phyloP scores from a whole-genome alignment of 1,140 invertebrate species.

The Cherax quadricarinatus region DNA sequence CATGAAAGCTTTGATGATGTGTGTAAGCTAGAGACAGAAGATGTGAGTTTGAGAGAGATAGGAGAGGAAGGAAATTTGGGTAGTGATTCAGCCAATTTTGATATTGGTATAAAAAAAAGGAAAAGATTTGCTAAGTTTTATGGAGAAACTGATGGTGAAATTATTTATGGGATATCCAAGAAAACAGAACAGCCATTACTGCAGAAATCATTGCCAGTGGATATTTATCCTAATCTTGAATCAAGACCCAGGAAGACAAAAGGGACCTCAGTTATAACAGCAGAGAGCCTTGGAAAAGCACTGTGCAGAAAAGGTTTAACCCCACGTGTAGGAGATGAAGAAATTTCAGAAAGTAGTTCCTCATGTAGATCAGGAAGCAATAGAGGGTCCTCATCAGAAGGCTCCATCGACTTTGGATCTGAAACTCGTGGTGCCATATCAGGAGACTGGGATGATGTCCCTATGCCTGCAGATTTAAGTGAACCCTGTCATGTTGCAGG shows the following conservation, averaged over 20 bases:
- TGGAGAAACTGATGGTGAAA: constrained; percentile 36
- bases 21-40: constrained; percentile 16
- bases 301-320: constrained; percentile 5
- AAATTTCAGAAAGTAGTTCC: constrained; percentile 50
- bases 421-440: constrained; percentile 57
- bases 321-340: not conserved
- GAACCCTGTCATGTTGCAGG: not conserved
- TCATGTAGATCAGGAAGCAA: constrained; percentile 50
- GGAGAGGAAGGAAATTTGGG: not conserved
- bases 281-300: constrained; percentile 18
- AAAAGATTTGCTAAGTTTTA: constrained; percentile 58
- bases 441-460: constrained; percentile 69
- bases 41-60: not conserved
- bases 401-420: constrained; percentile 71
- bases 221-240: not conserved
- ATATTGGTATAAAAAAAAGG: constrained; percentile 35
- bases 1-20: constrained; percentile 46
- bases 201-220: not conserved
- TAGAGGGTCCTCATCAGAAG: constrained; percentile 62
- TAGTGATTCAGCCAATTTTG: not conserved
- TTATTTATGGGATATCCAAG: not conserved
- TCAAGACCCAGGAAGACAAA: not conserved
- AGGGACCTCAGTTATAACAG: not conserved
- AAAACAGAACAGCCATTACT: constrained; percentile 1
- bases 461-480: not conserved